Base-by-base conservation (phyloP, 2,888 invertebrate species). In the Acleris sparsana region DNA sequence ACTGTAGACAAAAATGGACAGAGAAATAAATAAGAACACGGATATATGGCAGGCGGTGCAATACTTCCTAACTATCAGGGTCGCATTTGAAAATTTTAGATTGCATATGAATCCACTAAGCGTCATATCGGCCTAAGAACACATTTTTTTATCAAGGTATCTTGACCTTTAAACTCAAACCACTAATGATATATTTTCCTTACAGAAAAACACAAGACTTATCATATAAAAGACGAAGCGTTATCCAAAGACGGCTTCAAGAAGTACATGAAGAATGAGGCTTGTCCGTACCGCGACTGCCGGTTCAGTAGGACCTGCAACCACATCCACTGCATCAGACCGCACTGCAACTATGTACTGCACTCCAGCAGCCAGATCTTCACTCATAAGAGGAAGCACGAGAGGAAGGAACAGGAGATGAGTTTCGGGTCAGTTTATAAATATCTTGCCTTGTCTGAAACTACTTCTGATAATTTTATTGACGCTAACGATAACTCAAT, bases 261-360 rank as follows among this genome's bases (percentile, higher is more conserved):
- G 89, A 99, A 99, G 87, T 99, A 98, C 88, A 97, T 99, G 95
- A 99, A 99, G 88, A 98, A 98, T 75, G 99, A 99, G 82, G 94
- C 95, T 0, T 99, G 99, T 77, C 96, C 97, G 0, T 99, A 97
- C 89, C 95, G 97, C 46, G 96, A 96, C 75, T 99, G 99, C 84
- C 95, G 98, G 17, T 99, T 98, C 88, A 98, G 98, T 48, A 95
- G 97, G 67, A 97, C 98, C 56, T 98, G 98, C 93, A 99, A 99
- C 92, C 99, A 99, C 88, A 99, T 99, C 73, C 99, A 99, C 90
- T 99, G 99, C 92, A 99, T 99, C 75, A 94, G 99, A 69, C 96
- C 97, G 3, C 97, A 97, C 69, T 99, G 99, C 92, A 97, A 96
- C 85, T 99, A 99, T 85, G 99, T 99, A 3, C 93, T 99, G 70